Base-by-base conservation (phyloP, 2,797 vertebrate genomes). In the Rhinatrema bivittatum region DNA sequence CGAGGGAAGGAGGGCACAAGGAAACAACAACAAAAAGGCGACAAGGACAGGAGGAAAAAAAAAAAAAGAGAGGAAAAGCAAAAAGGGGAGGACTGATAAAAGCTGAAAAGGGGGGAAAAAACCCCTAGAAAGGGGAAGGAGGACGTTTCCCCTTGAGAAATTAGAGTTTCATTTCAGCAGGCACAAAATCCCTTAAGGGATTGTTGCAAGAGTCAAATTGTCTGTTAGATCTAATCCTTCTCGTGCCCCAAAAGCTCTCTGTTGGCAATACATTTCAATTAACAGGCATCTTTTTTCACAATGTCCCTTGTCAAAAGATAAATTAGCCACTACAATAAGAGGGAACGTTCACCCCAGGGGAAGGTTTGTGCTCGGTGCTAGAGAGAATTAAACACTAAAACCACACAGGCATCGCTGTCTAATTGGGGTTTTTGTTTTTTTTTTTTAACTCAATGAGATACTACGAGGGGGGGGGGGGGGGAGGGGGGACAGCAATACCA, bases 21-120 rank as follows among this genome's bases (percentile, higher is more conserved):
- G 77, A 45, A 59, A 39, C 71, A 24, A 53, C n/a, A n/a, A 42
- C 65, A 56, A 68, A 53, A 62, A 69, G 51, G 32, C n/a, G n/a
- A 54, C 61, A 55, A 50, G 28, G 48, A 74, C 53, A 71, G 69
- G 65, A 58, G 1, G 0, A 33, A 25, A 22, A 23, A n/a, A 28
- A 7, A 8, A 11, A 25, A n/a, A 45, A 53, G n/a, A 50, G 36
- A 39, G 8, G 3, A 36, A 43, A 36, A 39, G 8, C 3, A 36
- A 43, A 36, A 26, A 29, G 14, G 25, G 1, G 31, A 22, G n/a
- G n/a, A n/a, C n/a, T n/a, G n/a, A n/a, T n/a, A n/a, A n/a, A n/a
- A n/a, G n/a, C n/a, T n/a, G n/a, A n/a, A n/a, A n/a, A n/a, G n/a
- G n/a, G n/a, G n/a, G n/a, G n/a, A n/a, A n/a, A n/a, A n/a, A n/a